Base-by-base conservation (phyloP, 2,888 invertebrate genomes). In the Eurytoma adleriae region DNA sequence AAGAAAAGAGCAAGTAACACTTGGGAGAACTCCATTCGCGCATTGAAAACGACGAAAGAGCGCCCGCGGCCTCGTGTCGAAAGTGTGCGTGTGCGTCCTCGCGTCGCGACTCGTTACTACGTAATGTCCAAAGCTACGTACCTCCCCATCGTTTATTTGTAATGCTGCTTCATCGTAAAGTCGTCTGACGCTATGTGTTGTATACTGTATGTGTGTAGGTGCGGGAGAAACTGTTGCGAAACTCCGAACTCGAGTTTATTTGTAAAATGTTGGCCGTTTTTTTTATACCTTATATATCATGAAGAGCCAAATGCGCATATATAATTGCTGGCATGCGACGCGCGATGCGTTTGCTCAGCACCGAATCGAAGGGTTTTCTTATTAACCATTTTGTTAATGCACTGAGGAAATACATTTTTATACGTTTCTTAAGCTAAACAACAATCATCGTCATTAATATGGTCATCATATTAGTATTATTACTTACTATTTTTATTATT, bases 111-210 rank as follows among this genome's bases (percentile, higher is more conserved):
- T 80, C 72, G 76, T 78, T 66, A 74, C 30, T 79, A 80, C 79
- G 79, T 78, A 77, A 40, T 78, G 73, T 82, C 79, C 79, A 82
- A 80, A 82, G 77, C 77, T 80, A 79, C 80, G 82, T 82, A 82
- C 77, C 76, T 79, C 79, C 72, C 52, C 52, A 57, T 74, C 78
- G 66, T 78, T 71, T 70, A 71, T 75, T 71, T 59, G 62, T 77
- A 59, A 27, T 52, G 40, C 72, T 76, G 79, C 79, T 82, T 82
- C 62, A 74, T 67, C 77, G 79, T 80, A 40, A 59, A 79, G 66
- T 67, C 66, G 82, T 82, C 70, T 66, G 71, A 66, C 27, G 77
- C 77, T 80, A 71, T 75, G 57, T 79, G 70, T 76, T 77, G 50
- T 73, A 67, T 76, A 75, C 54, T 79, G 79, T 80, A 61, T 82